phyloP scores from a whole-genome alignment of 2,888 invertebrate species.

The Heteropelma amictum region DNA sequence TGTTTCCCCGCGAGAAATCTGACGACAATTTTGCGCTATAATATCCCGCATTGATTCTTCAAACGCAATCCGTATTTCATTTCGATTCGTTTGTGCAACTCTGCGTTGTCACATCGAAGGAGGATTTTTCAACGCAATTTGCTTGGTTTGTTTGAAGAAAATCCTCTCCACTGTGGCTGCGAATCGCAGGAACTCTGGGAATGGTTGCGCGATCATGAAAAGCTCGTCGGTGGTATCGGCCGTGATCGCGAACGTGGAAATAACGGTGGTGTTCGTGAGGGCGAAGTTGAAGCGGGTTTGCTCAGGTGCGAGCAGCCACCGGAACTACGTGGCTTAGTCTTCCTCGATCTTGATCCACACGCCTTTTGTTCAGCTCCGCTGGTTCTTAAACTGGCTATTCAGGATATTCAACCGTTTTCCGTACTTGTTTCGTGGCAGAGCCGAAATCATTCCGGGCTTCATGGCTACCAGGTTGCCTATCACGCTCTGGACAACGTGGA shows the following conservation, averaged over 20 bases:
- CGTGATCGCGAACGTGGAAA: constrained; percentile 70
- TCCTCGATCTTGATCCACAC: constrained; percentile 88
- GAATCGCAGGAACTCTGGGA: constrained; percentile 94
- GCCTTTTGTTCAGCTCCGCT: constrained; percentile 92
- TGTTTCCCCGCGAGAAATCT: too few species aligned
- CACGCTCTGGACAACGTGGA: constrained; percentile 84
- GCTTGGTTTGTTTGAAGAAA: constrained; percentile 81
- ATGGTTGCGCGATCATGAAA: constrained; percentile 94
- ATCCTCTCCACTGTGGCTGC: constrained; percentile 93
- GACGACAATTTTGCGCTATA: too few species aligned
- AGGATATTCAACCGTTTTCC: constrained; percentile 93
- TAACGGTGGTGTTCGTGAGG: constrained; percentile 64
- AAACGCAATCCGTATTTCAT: too few species aligned
- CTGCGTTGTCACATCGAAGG: too few species aligned
- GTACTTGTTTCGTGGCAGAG: constrained; percentile 95
- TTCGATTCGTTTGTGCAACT: too few species aligned
- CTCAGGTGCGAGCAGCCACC: constrained; percentile 91
- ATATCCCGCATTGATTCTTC: too few species aligned
- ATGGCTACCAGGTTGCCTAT: constrained; percentile 93
- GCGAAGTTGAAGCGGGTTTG: constrained; percentile 70
- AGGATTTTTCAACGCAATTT: neutral
- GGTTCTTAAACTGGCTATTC: constrained; percentile 90
- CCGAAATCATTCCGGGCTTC: constrained; percentile 90
- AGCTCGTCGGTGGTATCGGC: constrained; percentile 83
- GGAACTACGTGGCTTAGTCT: constrained; percentile 86